Base-by-base conservation (phyloP, 2,113 vertebrate genomes). In the Pelecanoides urinatrix region DNA sequence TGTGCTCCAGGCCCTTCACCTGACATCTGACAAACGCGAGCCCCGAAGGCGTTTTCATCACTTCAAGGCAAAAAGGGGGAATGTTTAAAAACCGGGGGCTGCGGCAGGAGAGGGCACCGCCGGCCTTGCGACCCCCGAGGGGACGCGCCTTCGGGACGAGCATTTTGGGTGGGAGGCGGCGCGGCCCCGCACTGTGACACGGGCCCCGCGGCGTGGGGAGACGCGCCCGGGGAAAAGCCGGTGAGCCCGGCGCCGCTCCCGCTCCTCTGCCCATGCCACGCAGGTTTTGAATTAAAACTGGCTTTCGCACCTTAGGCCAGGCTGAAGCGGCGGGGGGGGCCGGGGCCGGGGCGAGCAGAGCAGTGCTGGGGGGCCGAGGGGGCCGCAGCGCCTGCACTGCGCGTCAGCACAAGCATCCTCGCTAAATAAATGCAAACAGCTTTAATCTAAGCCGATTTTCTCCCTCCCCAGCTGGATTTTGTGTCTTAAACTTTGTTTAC, bases 61-160 rank as follows among this genome's bases (percentile, higher is more conserved):
- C 38, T 72, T 73, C 8, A 81, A 66, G 6, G 32, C 25, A 30
- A 71, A 90, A 78, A 58, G 6, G 47, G 38, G 34, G 13, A 26
- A 23, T 29, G 17, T n/a, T 42, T 30, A 2, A 21, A n/a, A 49
- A 30, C 0, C 25, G 4, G 52, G 13, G 40, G 71, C 15, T 91
- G 4, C 93, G 72, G 82, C 95, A 92, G 95, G 75, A 97, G 94
- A 58, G 85, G 85, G 93, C 91, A 89, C 74, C 83, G 85, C 75
- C 76, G 55, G 0, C 97, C 84, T 45, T 58, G 61, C 58, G 75
- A 29, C 88, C 19, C 11, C 65, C 7, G 8, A 26, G 67, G 45
- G 40, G 22, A 16, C 0, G 10, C 0, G 68, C 2, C 0, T 6
- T 4, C 2, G 3, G 56, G 73, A 21, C 21, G 86, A 7, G 85